Evolutionary conservation across 2,888 invertebrate genomes (phyloP), one percentile per base, ranked within the genome.

Genomic region (Papilio demoleus): DNA sequence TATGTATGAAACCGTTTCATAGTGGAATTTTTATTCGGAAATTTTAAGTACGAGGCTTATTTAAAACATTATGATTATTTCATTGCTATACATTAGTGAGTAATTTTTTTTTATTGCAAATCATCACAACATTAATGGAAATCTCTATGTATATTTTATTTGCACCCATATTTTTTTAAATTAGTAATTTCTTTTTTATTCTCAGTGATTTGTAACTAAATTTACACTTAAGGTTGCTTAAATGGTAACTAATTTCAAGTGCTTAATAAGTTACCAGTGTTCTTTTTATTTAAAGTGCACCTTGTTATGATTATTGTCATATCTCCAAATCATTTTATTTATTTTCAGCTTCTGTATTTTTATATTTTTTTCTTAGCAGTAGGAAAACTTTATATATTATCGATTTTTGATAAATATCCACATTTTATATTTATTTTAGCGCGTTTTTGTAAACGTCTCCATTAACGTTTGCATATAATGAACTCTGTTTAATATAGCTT

Each of bases 281-380:
- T 22, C 4, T 24, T 22, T 50, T 50, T 50, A 5, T 9, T 47
- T 47, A 14, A 47, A 22, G 22, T 47, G 12, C 11, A 24, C 22
- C 47, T 50, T 24, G 50, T 24, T 50, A 50, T 50, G 50, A 50
- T 50, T 50, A 50, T 50, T 50, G 50, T 50, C 50, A 50, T 22
- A 50, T 12, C 24, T 50, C 22, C 22, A 50, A 12, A 22, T 47
- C 22, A 24, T 24, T 24, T 22, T 47, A 11, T 47, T 22, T 47
- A 24, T 24, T 47, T 24, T 50, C 8, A 4, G 4, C 4, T 9
- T 47, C 22, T 24, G 2, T 24, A 24, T 50, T 6, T 12, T n/a
- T 22, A 0, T 9, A 11, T 9, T 47, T 50, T 50, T 14, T 50
- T 50, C 4, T 22, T 47, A 11, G 1, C 11, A 22, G 8, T 45